Evolutionary conservation across 2,113 vertebrate species (phyloP).

Genomic region (Telmatochromis brichardi): DNA sequence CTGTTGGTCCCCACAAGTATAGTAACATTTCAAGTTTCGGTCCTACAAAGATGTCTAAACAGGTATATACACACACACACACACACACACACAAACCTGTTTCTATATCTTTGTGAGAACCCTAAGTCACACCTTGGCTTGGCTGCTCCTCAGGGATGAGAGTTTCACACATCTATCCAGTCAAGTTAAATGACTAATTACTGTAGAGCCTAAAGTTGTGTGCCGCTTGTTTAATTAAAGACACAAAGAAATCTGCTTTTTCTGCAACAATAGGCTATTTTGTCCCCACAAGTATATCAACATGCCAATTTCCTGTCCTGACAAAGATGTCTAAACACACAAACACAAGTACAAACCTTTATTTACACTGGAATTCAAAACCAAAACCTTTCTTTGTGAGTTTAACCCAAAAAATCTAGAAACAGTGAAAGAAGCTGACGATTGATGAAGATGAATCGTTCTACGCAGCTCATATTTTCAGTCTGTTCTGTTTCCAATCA

Average conservation of each 20-base stretch:
- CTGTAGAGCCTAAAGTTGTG: not conserved
- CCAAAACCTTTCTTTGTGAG: not conserved
- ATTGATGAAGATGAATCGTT: not conserved
- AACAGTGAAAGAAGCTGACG: not conserved
- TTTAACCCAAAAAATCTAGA: rapidly evolving
- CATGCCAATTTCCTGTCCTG: not conserved
- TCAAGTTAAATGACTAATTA: not conserved
- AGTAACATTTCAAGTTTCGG: not conserved
- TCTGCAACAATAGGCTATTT: not conserved
- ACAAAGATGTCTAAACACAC: not conserved
- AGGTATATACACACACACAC: not conserved
- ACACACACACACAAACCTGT: not conserved
- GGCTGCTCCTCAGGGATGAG: not conserved
- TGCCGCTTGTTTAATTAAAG: not conserved
- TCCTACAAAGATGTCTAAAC: not conserved
- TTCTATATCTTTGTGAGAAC: not conserved
- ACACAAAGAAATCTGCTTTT: not conserved
- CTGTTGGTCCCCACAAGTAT: not conserved
- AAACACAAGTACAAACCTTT: not conserved
- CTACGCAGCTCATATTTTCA: not conserved
- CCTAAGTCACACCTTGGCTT: not conserved
- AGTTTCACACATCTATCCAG: rapidly evolving
- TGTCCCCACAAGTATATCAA: rapidly evolving
- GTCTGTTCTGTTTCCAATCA: not conserved
- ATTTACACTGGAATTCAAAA: not conserved